Conservation (phyloP, 2,888 invertebrate species). For the Nycteola revayana region DNA sequence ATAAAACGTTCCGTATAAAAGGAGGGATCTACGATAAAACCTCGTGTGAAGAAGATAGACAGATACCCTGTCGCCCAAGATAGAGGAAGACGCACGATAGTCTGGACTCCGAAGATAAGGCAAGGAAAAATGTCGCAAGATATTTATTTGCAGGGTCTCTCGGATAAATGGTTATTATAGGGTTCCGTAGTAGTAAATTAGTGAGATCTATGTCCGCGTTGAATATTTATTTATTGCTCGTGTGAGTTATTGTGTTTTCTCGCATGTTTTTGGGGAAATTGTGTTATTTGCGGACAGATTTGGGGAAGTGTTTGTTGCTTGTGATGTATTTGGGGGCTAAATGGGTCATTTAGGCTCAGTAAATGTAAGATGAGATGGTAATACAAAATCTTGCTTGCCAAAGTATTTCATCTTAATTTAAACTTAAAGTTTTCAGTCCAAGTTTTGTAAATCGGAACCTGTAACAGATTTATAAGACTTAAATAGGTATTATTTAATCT, state of each 20-base stretch:
- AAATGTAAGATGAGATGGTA: too few relatives aligned
- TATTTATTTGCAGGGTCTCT: slow-evolving; percentile 67
- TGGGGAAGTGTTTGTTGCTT: too few relatives aligned
- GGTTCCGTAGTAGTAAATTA: slow-evolving; percentile 75
- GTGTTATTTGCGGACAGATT: slow-evolving; percentile 10
- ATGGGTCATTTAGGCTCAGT: too few relatives aligned
- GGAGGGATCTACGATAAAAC: slow-evolving; percentile 60
- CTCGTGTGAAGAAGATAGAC: slow-evolving; percentile 37
- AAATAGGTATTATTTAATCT: too few relatives aligned
- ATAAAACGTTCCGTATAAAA: slow-evolving; percentile 69
- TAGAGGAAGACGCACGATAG: slow-evolving; percentile 44
- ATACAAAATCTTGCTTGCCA: too few relatives aligned
- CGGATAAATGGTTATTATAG: slow-evolving; percentile 77
- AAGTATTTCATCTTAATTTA: too few relatives aligned
- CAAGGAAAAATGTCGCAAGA: slow-evolving; percentile 77
- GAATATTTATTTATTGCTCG: slow-evolving; percentile 74
- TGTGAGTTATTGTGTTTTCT: slow-evolving; percentile 52
- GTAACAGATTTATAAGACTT: too few relatives aligned
- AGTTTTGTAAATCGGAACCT: too few relatives aligned
- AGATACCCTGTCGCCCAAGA: slow-evolving; percentile 20
- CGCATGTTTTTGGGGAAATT: slow-evolving; percentile 20
- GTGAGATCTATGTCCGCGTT: slow-evolving; percentile 72
- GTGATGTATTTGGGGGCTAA: too few relatives aligned
- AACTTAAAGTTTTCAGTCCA: too few relatives aligned
- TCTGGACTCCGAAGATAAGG: slow-evolving; percentile 74